Percentiles rank a stretch among this genome's conserved stretches.
Conservation (phyloP, 2,888 invertebrate genomes). For the Ormyrus thymus region DNA sequence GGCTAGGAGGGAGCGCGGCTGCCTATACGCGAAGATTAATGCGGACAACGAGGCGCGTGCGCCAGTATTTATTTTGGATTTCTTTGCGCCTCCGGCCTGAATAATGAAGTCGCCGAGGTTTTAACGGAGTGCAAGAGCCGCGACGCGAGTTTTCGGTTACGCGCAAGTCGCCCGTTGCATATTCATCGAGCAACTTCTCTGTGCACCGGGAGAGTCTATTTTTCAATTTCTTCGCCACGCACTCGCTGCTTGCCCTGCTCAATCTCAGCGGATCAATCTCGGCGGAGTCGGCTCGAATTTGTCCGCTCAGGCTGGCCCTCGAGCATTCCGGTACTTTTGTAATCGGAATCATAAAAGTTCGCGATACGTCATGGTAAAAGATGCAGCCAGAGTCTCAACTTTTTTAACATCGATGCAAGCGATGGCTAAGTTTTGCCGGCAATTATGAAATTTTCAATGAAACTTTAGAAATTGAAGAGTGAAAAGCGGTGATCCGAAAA, state of each 20-base stretch:
- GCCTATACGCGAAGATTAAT: conserved; percentile 27
- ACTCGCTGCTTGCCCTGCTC: conserved; percentile 33
- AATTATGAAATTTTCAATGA: too few relatives aligned
- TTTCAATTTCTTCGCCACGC: conserved; percentile 62
- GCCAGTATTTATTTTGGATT: not conserved
- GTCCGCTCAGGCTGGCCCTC: too few relatives aligned
- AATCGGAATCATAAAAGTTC: too few relatives aligned
- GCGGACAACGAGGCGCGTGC: conserved; percentile 14
- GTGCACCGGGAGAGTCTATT: conserved; percentile 54
- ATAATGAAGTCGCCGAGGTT: too few relatives aligned
- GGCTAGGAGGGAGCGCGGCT: conserved; percentile 6
- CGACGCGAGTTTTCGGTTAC: not conserved
- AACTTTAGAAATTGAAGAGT: not conserved
- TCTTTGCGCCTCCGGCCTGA: not conserved
- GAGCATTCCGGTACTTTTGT: too few relatives aligned
- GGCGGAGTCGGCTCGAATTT: too few relatives aligned
- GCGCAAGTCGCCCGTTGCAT: conserved; percentile 61
- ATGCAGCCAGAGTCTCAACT: too few relatives aligned
- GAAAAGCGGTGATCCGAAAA: not conserved
- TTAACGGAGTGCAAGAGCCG: too few relatives aligned
- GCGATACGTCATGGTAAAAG: too few relatives aligned
- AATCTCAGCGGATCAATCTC: too few relatives aligned
- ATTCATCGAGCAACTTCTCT: conserved; percentile 63
- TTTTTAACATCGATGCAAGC: too few relatives aligned
- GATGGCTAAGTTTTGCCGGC: too few relatives aligned